Conservation (phyloP, 2,113 vertebrate species). For the Daboia siamensis region DNA sequence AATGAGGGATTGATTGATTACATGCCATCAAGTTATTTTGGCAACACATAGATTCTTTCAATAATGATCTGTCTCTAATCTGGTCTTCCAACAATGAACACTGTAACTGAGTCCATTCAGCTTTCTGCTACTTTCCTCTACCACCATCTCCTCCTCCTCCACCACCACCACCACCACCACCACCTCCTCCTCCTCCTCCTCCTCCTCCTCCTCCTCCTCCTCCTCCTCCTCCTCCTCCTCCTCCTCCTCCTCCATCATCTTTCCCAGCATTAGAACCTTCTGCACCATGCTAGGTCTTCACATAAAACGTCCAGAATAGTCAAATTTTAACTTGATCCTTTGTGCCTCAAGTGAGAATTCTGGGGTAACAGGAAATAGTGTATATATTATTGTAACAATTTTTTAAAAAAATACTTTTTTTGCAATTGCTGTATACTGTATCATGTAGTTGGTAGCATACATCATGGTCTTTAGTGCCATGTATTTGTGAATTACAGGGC, state of each 20-base stretch:
- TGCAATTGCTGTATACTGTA: slow-evolving; percentile 9
- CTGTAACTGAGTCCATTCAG: background rate
- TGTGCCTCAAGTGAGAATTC: background rate
- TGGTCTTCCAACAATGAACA: background rate
- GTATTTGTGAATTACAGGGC: slow-evolving; percentile 39
- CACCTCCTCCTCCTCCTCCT: too few species aligned
- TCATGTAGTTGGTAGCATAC: slow-evolving; percentile 24
- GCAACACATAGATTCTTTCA: background rate
- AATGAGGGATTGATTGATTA: background rate
- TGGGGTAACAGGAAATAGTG: background rate
- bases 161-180: too few species aligned
- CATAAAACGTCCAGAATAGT: background rate
- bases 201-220: too few species aligned
- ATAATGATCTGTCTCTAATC: background rate
- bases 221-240: too few species aligned
- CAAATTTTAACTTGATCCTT: background rate
- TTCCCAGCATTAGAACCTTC: background rate
- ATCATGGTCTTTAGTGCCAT: background rate
- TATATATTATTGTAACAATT: background rate
- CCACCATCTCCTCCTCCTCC: too few species aligned
- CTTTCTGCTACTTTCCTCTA: background rate
- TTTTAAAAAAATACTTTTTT: background rate
- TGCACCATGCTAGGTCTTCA: background rate
- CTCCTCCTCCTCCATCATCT: background rate
- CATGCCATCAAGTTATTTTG: background rate